These are phyloP conservation scores for Epizoanthus scotinus DNA, from an alignment of 92 coral and sea anemone species.

Conservation along the genomic window DNA sequence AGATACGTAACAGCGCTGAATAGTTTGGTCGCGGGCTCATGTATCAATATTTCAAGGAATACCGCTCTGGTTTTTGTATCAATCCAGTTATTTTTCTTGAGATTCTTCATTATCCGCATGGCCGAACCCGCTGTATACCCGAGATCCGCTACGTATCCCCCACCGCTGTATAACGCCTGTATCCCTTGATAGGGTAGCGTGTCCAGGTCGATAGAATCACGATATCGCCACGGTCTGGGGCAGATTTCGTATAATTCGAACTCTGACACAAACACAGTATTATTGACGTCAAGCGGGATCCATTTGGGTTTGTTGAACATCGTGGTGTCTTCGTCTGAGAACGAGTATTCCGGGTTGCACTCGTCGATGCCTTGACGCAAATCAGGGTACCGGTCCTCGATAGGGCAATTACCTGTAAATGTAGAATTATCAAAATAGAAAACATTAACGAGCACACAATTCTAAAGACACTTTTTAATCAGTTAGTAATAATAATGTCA, in stretches of 20 bases:
- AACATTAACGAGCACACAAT: neutral
- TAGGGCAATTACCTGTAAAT: slow-evolving; percentile 63
- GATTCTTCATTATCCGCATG: slow-evolving; percentile 62
- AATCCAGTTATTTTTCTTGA: slow-evolving; percentile 81
- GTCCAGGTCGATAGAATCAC: slow-evolving; percentile 54
- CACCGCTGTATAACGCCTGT: slow-evolving; percentile 68
- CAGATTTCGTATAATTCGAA: slow-evolving; percentile 75
- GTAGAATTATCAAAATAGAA: neutral
- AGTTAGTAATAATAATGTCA: neutral
- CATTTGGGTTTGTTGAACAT: slow-evolving; percentile 72
- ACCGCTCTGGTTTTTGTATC: slow-evolving; percentile 92
- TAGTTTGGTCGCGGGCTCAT: slow-evolving; percentile 83
- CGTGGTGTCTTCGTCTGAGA: slow-evolving; percentile 61
- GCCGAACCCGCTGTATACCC: slow-evolving; percentile 88
- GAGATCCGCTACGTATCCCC: slow-evolving; percentile 92
- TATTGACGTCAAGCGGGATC: slow-evolving; percentile 59
- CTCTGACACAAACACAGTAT: slow-evolving; percentile 58
- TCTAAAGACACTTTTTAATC: neutral
- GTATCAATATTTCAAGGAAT: slow-evolving; percentile 79
- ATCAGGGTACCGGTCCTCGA: slow-evolving; percentile 54
- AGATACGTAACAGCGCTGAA: slow-evolving; percentile 89
- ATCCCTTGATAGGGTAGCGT: slow-evolving; percentile 61
- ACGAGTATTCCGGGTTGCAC: slow-evolving; percentile 71
- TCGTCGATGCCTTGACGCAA: slow-evolving; percentile 50
- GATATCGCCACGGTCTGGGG: slow-evolving; percentile 88